Evolutionary conservation across 2,797 vertebrate genomes (phyloP).

Genomic region (Rhinoraja longicauda): DNA sequence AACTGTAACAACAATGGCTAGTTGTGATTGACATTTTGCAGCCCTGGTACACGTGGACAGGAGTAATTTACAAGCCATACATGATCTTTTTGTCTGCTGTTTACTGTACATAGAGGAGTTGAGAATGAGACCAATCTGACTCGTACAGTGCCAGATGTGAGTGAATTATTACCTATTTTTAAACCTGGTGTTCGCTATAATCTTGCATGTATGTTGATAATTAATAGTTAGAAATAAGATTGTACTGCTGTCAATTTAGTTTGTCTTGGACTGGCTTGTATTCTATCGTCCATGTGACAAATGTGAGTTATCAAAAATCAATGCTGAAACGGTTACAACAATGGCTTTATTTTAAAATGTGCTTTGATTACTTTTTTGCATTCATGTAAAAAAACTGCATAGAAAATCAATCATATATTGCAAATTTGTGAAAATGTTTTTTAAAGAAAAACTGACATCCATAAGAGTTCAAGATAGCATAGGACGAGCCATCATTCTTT

Average conservation of each 20-base stretch:
- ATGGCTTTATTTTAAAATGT: neutral
- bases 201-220: slow-evolving; percentile 19
- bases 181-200: neutral
- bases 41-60: neutral
- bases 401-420: neutral
- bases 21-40: slow-evolving; percentile 32
- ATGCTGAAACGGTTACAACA: neutral
- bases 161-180: slow-evolving; percentile 29
- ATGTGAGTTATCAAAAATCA: slow-evolving; percentile 16
- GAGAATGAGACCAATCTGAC: slow-evolving; percentile 23
- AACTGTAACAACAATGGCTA: neutral
- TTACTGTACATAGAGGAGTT: slow-evolving; percentile 21
- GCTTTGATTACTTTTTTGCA: neutral
- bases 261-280: neutral
- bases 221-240: slow-evolving; percentile 10
- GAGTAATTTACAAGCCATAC: slow-evolving; percentile 30
- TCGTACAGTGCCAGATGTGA: slow-evolving; percentile 30
- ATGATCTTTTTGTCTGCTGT: slow-evolving; percentile 19
- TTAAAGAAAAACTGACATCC: neutral
- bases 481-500: neutral
- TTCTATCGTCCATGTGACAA: neutral
- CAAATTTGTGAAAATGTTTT: neutral
- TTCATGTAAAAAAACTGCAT: neutral
- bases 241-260: neutral
- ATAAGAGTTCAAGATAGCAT: neutral